Percentiles rank a stretch among this genome's conserved stretches.
Evolutionary conservation across 1,140 invertebrate genomes (phyloP).

Genomic region (Heliconius hermathena): DNA sequence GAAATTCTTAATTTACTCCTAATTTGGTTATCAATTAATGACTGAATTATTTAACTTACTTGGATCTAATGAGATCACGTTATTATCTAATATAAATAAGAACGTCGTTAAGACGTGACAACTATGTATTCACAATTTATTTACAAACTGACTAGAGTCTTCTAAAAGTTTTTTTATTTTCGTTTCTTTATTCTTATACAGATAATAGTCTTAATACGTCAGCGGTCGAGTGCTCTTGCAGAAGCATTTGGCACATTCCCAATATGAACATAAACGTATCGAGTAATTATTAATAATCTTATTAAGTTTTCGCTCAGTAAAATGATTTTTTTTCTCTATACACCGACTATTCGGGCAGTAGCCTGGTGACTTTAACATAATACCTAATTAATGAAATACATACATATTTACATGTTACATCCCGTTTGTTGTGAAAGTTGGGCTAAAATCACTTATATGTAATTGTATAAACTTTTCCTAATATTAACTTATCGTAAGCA

Average conservation of each 20-base stretch:
- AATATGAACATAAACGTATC: slow-evolving; percentile 49
- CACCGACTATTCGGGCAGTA: slow-evolving; percentile 38
- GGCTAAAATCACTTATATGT: slow-evolving; percentile 72
- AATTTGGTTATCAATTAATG: slow-evolving; percentile 79
- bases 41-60: slow-evolving; percentile 77
- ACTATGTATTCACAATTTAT: slow-evolving; percentile 80
- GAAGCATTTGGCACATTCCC: slow-evolving; percentile 79
- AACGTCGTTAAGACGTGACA: slow-evolving; percentile 72
- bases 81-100: slow-evolving; percentile 78
- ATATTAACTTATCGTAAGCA: slow-evolving; percentile 75
- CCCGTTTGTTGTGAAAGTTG: slow-evolving; percentile 53
- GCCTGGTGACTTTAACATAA: slow-evolving; percentile 48
- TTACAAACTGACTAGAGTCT: slow-evolving; percentile 79
- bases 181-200: slow-evolving; percentile 65
- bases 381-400: slow-evolving; percentile 53
- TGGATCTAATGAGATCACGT: slow-evolving; percentile 78
- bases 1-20: slow-evolving; percentile 74
- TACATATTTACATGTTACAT: slow-evolving; percentile 74
- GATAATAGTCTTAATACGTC: slow-evolving; percentile 68
- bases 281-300: slow-evolving; percentile 35
- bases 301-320: slow-evolving; percentile 44
- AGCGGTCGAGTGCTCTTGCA: slow-evolving; percentile 60
- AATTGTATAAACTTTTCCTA: slow-evolving; percentile 77
- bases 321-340: slow-evolving; percentile 51
- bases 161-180: slow-evolving; percentile 70